A percentile compares a stretch with the other conserved stretches of the same genome.
phyloP scores from a whole-genome alignment of 1,140 invertebrate species.

The Apis florea region DNA sequence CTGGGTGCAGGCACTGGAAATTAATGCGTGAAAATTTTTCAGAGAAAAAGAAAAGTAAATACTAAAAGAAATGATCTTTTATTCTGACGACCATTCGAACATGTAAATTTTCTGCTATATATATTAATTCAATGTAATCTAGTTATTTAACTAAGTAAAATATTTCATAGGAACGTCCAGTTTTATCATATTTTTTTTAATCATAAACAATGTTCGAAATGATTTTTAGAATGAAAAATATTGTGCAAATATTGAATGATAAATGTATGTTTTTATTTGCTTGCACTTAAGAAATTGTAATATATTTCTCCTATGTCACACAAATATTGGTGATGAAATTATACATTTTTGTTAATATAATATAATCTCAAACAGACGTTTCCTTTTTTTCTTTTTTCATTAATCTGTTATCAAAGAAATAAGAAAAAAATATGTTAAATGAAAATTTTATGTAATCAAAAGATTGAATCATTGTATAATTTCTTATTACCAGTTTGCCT shows the following conservation, averaged over 20 bases:
- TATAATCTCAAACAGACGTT: conserved; percentile 7
- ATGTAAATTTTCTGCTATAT: conserved; percentile 76
- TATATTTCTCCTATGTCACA: conserved; percentile 9
- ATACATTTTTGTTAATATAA: conserved; percentile 7
- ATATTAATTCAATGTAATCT: conserved; percentile 73
- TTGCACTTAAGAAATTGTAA: conserved; percentile 4
- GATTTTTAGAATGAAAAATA: conserved; percentile 7
- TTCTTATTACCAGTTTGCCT: conserved; percentile 32
- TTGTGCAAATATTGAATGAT: background rate
- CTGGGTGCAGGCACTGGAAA: conserved; percentile 36
- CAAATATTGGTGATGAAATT: conserved; percentile 1
- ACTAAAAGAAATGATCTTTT: conserved; percentile 40
- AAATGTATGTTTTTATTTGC: conserved; percentile 10
- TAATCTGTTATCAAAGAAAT: background rate
- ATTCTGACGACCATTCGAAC: conserved; percentile 54
- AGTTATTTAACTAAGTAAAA: conserved; percentile 74
- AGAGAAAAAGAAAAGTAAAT: conserved; percentile 30
- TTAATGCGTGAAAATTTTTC: conserved; percentile 37
- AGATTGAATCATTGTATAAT: conserved; percentile 26
- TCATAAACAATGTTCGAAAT: conserved; percentile 1
- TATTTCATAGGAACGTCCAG: conserved; percentile 69
- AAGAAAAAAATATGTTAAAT: background rate
- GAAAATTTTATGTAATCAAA: conserved; percentile 19
- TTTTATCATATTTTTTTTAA: conserved; percentile 31
- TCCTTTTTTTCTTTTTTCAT: background rate